Evolutionary conservation across 2,888 invertebrate species (phyloP).

Genomic region (Eilema caniola): DNA sequence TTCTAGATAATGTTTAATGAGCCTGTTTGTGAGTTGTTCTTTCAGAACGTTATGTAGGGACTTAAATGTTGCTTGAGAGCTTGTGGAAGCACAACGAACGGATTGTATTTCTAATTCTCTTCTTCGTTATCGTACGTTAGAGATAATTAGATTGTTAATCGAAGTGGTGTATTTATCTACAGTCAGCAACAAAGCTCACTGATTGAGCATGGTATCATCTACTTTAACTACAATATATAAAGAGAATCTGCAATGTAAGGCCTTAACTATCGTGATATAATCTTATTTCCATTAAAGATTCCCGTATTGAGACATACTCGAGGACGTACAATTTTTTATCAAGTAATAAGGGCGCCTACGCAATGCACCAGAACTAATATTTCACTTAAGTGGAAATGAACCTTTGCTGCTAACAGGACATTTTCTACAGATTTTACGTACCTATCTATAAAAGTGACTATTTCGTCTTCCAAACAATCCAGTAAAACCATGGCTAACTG

Average conservation of each 20-base stretch:
- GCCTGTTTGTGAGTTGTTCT: slow-evolving; percentile 16
- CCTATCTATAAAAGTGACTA: too few relatives aligned
- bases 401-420: too few relatives aligned
- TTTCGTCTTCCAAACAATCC: not conserved
- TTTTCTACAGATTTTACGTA: too few relatives aligned
- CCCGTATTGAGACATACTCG: too few relatives aligned
- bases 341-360: too few relatives aligned
- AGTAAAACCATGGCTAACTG: not conserved
- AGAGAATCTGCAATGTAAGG: too few relatives aligned
- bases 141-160: slow-evolving; percentile 1
- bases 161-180: not conserved
- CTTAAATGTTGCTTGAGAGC: not conserved
- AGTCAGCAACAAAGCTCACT: not conserved
- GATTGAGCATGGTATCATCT: too few relatives aligned
- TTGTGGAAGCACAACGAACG: not conserved
- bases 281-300: too few relatives aligned
- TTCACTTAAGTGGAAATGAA: too few relatives aligned
- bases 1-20: slow-evolving; percentile 12
- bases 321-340: too few relatives aligned
- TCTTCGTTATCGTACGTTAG: not conserved
- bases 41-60: not conserved
- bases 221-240: too few relatives aligned
- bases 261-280: not conserved
- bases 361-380: too few relatives aligned
- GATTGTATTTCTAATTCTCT: not conserved